Base-by-base conservation (phyloP, 35 echinoderm and acorn worm genomes). In the Heliocidaris tuberculata region DNA sequence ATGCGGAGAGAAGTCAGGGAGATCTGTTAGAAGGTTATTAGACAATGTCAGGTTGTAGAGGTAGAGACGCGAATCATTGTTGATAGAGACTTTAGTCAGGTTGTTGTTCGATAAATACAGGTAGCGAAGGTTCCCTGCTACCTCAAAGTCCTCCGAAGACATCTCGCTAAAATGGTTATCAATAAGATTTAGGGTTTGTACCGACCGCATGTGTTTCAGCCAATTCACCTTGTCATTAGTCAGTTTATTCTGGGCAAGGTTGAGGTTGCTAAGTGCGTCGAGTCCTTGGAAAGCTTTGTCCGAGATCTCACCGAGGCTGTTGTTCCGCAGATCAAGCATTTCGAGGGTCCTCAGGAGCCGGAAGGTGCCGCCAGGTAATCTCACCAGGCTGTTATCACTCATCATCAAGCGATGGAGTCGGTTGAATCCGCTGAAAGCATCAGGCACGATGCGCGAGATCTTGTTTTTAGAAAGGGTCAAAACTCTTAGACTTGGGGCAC, bases 201-300 rank as follows among this genome's bases (percentile, higher is more conserved):
- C 32, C 35, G 95, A 60, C 31, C 17, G 31, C 52, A 96, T 29
- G 21, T 31, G 13, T n/a, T 60, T 59, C 27, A 93, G 48, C 95
- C 95, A 96, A 60, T 96, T 93, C 94, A 88, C 50, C 16, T 86
- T 96, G 50, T 47, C 61, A 47, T 94, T 93, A 50, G 94, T 94
- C 17, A 96, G 48, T 32, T 96, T 70, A 32, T 96, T 96, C 16
- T 94, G 32, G 7, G 59, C 93, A 49, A 96, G 87, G 93, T 90
- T 90, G 6, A 96, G 93, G 31, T 96, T 93, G 21, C 50, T 85
- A 7, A 96, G 88, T 42, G n/a, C 85, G n/a, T 9, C 16, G 7
- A 94, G 85, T 50, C 95, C 85, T 48, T 48, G 27, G 24, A 96
- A 94, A 47, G 95, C 93, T 31, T 59, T 93, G 19, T 35, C 29